Evolutionary conservation across 2,888 invertebrate species (phyloP), one percentile per base, ranked within the genome.

Genomic region (Masnerella sp.): DNA sequence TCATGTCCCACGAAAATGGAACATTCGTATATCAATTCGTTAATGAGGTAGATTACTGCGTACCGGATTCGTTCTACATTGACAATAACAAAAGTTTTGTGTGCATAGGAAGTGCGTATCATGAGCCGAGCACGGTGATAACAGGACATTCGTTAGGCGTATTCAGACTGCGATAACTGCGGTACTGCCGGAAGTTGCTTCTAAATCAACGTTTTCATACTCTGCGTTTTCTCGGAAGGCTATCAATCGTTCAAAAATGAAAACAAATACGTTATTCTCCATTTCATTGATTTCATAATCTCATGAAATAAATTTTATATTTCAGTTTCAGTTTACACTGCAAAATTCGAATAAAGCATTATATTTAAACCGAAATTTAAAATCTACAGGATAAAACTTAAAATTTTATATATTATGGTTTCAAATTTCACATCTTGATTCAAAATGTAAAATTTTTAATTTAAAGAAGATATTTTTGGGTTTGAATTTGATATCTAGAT

Each of bases 31-130:
- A 68, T 68, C 52, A 68, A 59, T 51, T 51, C 15, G 56, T 51
- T 65, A 65, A 71, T 67, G 67, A 72, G 72, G 30, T 52, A 64
- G 61, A 56, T 67, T 67, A 67, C 56, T 18, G 12, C 22, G 20
- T 34, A 45, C 52, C 49, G 62, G 51, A 70, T 62, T 67, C 54
- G 59, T 62, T 51, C 22, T 42, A 56, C 56, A 49, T 52, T 67
- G 54, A 62, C 52, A 61, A 15, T 20, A 36, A 69, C 58, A 67
- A 58, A 61, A 45, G 52, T 59, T 69, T 52, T 17, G 77, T 79
- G 76, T 77, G 80, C 79, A 80, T 82, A 80, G 82, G 82, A 82
- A 82, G 78, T 79, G 78, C 67, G 77, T 76, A 75, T 81, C 80
- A 76, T 79, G 78, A 77, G 74, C 75, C 74, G 71, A 69, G 74